Base-by-base conservation (phyloP, 2,888 invertebrate species). In the Alcis repandata region DNA sequence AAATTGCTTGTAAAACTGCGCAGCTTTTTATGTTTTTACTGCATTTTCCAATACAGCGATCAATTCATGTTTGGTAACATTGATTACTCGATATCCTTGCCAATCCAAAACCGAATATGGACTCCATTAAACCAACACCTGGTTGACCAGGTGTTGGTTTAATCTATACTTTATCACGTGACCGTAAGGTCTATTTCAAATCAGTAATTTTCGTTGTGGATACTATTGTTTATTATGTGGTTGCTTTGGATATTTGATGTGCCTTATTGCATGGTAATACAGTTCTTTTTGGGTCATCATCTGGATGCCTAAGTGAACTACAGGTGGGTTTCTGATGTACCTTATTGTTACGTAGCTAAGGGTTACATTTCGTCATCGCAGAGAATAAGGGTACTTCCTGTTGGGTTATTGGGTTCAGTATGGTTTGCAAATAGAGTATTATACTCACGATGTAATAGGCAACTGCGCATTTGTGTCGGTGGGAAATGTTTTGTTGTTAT, bases 341-440 rank as follows among this genome's bases (percentile, higher is more conserved):
- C 20, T 51, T 60, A 60, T 52, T n/a, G 3, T 15, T 10, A 19
- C 17, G 36, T 13, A 40, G 17, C 17, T 63, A 63, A 58, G 58
- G 60, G 43, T 52, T 51, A 51, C 40, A 69, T 68, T 45, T 56
- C 41, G 41, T 61, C 49, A 59, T 41, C 53, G 32, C 22, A 38
- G 11, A 53, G 22, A 22, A 64, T 59, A 68, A 67, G 8, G 36
- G 63, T 32, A 66, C 68, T 69, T 73, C 69, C 72, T 71, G 68
- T 38, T 27, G 48, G 13, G 15, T 15, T 41, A 41, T 49, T 59
- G 27, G 59, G 45, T 66, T 67, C 54, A 59, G 58, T 72, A 66
- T 68, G 64, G 72, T 54, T 59, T 59, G 65, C 66, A 59, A 72
- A 70, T 72, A 67, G 49, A 27, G 51, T 58, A 71, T 73, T 69